Percentiles rank a stretch among this genome's conserved stretches.
These are phyloP conservation scores for Clusia tigrina DNA, from an alignment of 2,888 invertebrate species.

Conservation along the genomic window DNA sequence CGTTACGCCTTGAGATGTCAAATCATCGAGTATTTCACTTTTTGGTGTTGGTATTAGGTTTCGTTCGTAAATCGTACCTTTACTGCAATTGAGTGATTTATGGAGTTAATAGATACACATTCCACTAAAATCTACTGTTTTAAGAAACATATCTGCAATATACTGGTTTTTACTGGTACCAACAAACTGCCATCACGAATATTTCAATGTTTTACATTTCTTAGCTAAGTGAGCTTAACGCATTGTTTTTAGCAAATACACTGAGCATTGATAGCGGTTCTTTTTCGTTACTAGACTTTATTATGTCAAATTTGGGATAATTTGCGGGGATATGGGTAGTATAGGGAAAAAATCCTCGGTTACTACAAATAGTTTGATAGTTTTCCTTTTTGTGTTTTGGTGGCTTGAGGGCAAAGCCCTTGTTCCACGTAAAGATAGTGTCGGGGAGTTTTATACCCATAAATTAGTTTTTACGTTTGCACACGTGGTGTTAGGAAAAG, in stretches of 20 bases:
- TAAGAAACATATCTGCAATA: not conserved
- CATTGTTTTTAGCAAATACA: slow-evolving; percentile 9
- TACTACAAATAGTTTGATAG: too few species aligned
- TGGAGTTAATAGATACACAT: slow-evolving; percentile 10
- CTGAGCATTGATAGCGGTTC: slow-evolving; percentile 7
- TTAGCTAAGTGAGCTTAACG: not conserved
- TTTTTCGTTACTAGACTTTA: too few species aligned
- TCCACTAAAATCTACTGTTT: slow-evolving; percentile 2
- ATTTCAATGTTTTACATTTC: not conserved
- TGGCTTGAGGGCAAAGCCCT: too few species aligned
- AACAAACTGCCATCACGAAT: slow-evolving; percentile 8
- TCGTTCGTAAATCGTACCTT: slow-evolving; percentile 4
- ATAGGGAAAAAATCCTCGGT: too few species aligned
- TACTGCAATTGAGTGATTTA: slow-evolving; percentile 3
- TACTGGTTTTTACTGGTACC: not conserved
- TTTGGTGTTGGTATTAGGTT: slow-evolving; percentile 8
- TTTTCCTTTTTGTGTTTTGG: too few species aligned
- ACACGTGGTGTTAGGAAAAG: too few species aligned
- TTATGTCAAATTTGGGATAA: too few species aligned
- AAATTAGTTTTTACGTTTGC: too few species aligned
- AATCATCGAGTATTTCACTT: slow-evolving; percentile 11
- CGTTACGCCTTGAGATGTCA: slow-evolving; percentile 10
- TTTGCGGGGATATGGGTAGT: too few species aligned
- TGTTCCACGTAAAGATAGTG: too few species aligned
- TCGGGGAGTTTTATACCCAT: too few species aligned